phyloP scores from a whole-genome alignment of 2,113 vertebrate species.

The Thunnus thynnus region DNA sequence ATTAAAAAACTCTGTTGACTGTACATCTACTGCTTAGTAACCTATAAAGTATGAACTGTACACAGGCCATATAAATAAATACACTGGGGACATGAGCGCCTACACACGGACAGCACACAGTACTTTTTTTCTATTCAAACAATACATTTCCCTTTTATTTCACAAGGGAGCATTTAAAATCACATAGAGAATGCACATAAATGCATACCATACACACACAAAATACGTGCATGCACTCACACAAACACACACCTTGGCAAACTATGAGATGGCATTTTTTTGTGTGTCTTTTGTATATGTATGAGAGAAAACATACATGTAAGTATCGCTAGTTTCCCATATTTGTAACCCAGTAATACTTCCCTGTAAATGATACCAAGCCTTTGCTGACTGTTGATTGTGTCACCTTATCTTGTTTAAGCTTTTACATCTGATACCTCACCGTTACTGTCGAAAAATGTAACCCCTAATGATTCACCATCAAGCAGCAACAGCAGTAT shows the following conservation, averaged over 20 bases:
- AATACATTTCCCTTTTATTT: neutral
- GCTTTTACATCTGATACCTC: conserved; percentile 4
- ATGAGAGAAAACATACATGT: neutral
- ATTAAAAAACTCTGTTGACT: conserved; percentile 37
- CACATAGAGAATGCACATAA: neutral
- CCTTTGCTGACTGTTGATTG: conserved; percentile 12
- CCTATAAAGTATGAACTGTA: conserved; percentile 19
- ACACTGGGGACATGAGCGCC: neutral
- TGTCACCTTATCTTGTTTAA: conserved; percentile 29
- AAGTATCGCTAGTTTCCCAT: too few relatives aligned
- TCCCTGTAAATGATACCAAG: conserved; percentile 7
- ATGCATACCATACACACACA: neutral
- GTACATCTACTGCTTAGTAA: conserved; percentile 2
- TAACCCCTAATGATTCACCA: neutral
- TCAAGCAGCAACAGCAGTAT: neutral
- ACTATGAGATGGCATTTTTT: neutral
- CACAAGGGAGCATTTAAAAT: neutral
- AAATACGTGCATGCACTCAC: too few relatives aligned
- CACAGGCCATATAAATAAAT: neutral
- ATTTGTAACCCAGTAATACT: neutral
- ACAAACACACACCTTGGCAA: neutral
- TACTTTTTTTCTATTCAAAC: neutral
- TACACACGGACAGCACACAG: neutral
- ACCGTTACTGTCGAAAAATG: neutral
- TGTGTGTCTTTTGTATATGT: neutral